These are phyloP conservation scores for Chironomus tepperi DNA, from an alignment of 1,140 invertebrate species.

Conservation along the genomic window DNA sequence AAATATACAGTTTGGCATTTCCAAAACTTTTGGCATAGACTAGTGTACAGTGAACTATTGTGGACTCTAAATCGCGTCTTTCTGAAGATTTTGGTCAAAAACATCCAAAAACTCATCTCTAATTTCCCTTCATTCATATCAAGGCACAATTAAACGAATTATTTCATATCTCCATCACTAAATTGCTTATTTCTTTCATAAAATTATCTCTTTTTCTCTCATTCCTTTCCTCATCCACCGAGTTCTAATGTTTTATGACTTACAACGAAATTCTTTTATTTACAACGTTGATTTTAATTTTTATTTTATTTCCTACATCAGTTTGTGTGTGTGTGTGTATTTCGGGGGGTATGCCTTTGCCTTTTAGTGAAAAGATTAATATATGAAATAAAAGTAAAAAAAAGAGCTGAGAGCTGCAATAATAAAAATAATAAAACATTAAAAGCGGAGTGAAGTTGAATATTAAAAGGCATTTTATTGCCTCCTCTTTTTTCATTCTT, in stretches of 20 bases:
- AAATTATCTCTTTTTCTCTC: too few species aligned
- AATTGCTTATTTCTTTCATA: neutral
- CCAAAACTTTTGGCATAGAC: too few species aligned
- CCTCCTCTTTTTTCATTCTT: neutral
- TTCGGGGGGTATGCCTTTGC: neutral
- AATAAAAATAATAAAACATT: conserved; percentile 15
- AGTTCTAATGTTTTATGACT: neutral
- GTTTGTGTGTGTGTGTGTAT: neutral
- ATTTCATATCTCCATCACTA: neutral
- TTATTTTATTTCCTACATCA: neutral
- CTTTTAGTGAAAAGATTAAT: conserved; percentile 1
- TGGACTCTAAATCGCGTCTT: too few species aligned
- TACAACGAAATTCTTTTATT: too few species aligned
- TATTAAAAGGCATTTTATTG: conserved; percentile 14
- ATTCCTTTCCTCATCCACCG: neutral
- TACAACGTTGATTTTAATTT: neutral
- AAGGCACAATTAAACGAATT: neutral
- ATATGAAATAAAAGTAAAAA: too few species aligned
- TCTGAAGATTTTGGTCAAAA: too few species aligned
- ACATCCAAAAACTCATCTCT: too few species aligned
- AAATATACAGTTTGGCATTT: too few species aligned
- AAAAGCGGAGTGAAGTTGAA: neutral
- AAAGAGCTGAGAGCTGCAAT: neutral
- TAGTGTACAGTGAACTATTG: too few species aligned
- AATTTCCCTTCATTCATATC: neutral